Percentiles rank a stretch among this genome's conserved stretches.
These are phyloP conservation scores for Achroia grisella DNA, from an alignment of 1,140 invertebrate species.

Conservation along the genomic window DNA sequence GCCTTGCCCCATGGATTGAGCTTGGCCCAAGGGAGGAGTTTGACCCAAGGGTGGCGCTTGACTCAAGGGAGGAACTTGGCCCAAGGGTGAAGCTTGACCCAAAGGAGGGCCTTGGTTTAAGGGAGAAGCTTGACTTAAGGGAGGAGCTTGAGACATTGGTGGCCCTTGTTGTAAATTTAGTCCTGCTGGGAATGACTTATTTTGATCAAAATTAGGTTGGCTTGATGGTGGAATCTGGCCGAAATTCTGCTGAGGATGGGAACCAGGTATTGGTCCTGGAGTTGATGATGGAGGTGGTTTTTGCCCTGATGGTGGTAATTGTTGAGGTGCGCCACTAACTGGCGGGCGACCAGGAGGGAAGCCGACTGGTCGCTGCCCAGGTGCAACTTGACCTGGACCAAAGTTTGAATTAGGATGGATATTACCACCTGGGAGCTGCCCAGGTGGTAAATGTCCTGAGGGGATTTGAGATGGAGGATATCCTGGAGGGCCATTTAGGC, in stretches of 20 bases:
- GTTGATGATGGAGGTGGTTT: constrained; percentile 36
- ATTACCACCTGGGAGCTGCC: constrained; percentile 20
- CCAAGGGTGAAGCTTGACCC: neutral
- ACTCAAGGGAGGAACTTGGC: neutral
- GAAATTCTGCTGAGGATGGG: constrained; percentile 27
- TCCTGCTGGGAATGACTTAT: neutral
- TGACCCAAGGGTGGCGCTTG: neutral
- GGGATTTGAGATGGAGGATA: constrained; percentile 50
- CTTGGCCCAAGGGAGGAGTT: constrained; percentile 1
- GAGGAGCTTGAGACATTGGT: constrained; percentile 18
- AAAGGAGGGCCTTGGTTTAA: neutral
- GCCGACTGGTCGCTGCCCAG: constrained; percentile 35
- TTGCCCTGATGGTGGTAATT: constrained; percentile 31
- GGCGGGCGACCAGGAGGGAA: constrained; percentile 32
- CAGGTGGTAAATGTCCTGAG: constrained; percentile 52
- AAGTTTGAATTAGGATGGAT: constrained; percentile 33
- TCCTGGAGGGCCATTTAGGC: constrained; percentile 49
- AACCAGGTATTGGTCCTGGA: constrained; percentile 17
- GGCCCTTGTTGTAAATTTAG: neutral
- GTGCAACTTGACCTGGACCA: constrained; percentile 32
- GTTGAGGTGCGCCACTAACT: constrained; percentile 27
- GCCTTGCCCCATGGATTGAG: neutral
- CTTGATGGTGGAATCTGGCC: constrained; percentile 26
- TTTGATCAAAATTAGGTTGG: constrained; percentile 9
- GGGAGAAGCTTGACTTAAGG: neutral